Base-by-base conservation (phyloP, 1,140 invertebrate species). In the Camponotus pennsylvanicus region DNA sequence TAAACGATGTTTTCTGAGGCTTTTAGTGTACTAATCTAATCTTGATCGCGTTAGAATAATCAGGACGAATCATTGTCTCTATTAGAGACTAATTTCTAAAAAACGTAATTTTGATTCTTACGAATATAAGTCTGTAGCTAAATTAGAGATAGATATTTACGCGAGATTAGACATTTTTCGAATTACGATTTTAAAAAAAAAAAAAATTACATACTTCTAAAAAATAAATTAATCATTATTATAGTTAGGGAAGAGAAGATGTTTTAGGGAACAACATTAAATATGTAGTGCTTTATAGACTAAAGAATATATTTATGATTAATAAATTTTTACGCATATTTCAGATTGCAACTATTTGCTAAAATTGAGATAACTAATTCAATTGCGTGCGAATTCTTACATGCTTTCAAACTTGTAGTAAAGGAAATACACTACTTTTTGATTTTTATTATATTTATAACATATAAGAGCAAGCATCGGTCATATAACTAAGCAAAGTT, bases 221-320 rank as follows among this genome's bases (percentile, higher is more conserved):
- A 61, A 37, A 21, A 13, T 83, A 61, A 61, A 59, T 59, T 37
- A 71, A 45, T 34, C 18, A 9, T 82, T 21, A 21, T 67, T 40
- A 13, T 83, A 61, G 79, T 45, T 73, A 73, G 69, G 40, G 57
- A 71, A 45, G 79, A 61, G 18, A 40, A 83, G 37, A 83, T 18
- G 15, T 73, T 52, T 52, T 80, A 83, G 79, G 69, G 69, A 83
- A 73, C 69, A 83, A 83, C 42, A 59, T 61, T 21, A 37, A 82
- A 67, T 71, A 59, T 27, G 55, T 82, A 82, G 49, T 83, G 79
- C 79, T 83, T 83, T 61, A 61, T 83, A 83, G 67, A 63, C 15
- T 83, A 83, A 83, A 59, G 27, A 49, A 45, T 83, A 83, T 73
- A 83, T 82, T 82, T 82, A 59, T 71, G 52, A 82, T 82, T 61